Percentiles rank a stretch among this genome's conserved stretches.
These are phyloP conservation scores for Glareola pratincola DNA, from an alignment of 2,113 vertebrate species.

Conservation along the genomic window DNA sequence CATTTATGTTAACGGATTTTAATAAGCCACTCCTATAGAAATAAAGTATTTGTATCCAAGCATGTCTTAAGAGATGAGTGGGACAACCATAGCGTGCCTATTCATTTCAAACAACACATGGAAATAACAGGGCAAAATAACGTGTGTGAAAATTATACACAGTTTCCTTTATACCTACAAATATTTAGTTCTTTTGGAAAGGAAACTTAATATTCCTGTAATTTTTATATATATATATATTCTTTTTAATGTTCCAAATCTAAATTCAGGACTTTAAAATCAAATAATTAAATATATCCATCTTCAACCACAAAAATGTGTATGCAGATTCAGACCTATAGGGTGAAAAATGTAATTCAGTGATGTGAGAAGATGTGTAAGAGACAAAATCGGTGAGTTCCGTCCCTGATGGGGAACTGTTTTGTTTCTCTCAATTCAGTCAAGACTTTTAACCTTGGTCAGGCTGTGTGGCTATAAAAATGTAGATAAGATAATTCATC, in stretches of 20 bases:
- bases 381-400: neutral
- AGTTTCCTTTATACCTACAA: neutral
- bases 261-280: neutral
- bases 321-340: neutral
- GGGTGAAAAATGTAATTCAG: neutral
- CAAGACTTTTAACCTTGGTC: neutral
- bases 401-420: neutral
- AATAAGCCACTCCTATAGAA: neutral
- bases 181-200: neutral
- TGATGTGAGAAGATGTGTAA: neutral
- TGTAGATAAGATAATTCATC: neutral
- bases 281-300: neutral
- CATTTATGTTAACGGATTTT: slow-evolving; percentile 1
- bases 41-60: neutral
- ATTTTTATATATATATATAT: no score
- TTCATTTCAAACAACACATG: neutral
- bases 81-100: neutral
- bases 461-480: neutral
- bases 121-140: neutral
- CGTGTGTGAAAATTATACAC: neutral
- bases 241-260: neutral
- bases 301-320: neutral
- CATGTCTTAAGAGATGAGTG: neutral
- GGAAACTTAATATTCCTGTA: neutral
- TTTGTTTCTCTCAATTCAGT: neutral